Evolutionary conservation across 2,888 invertebrate genomes (phyloP), one percentile per base, ranked within the genome.

Genomic region (Prosapia bicincta): DNA sequence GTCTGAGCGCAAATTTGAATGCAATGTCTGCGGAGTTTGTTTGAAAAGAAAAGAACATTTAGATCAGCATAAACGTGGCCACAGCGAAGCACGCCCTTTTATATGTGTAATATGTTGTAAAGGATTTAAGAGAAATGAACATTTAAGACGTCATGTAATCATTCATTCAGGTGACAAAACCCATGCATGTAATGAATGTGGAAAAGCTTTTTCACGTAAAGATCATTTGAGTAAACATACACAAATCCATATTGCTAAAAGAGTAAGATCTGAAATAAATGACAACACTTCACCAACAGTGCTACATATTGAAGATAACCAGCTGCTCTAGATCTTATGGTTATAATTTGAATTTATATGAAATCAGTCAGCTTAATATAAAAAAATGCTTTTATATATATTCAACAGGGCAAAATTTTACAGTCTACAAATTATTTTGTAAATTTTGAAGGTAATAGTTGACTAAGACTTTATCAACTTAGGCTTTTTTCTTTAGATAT

Each of bases 81-180:
- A 85, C 74, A 85, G 85, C 10, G 84, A 85, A 67, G 85, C 85
- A 75, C 81, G 86, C 67, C 86, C 85, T 0, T 81, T 80, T 75
- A 77, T 79, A 23, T 81, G 81, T 77, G 79, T 78, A 6, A 79
- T 85, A 13, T 86, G 86, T 76, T 83, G 83, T 38, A 86, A 85
- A 79, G 85, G 84, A 1, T 87, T 87, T 79, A 86, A 86, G 76
- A 83, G 87, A 26, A 86, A 87, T 77, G 87, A 87, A 73, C 87
- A 87, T 78, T 82, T 87, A 26, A 85, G 86, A 0, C 84, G 87
- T 71, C 87, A 87, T 78, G 84, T 83, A 66, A 85, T 85, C 0
- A 86, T 86, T 72, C 87, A 87, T 77, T 86, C 86, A 0, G 86
- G 86, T 1, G 85, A 85, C 78, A 87, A 86, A 77, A 86, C 85